Evolutionary conservation across 2,888 invertebrate species (phyloP), one percentile per base, ranked within the genome.

Genomic region (Tenodera sinensis): DNA sequence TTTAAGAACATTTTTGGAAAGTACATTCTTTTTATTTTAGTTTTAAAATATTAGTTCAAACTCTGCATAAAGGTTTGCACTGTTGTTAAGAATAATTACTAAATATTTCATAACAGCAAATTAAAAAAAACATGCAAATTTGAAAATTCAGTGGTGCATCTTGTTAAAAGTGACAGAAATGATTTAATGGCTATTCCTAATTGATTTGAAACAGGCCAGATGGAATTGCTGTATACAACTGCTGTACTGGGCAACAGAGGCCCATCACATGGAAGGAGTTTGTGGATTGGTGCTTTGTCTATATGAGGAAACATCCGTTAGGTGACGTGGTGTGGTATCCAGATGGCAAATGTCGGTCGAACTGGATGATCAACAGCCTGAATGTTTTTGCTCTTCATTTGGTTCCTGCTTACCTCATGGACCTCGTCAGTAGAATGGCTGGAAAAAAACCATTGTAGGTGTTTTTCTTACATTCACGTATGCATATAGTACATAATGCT

Each of bases 261-360:
- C 94, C 94, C 7, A 93, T 95, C 91, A 94, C 93, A 7, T 95
- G 95, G 95, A 94, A 94, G 82, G 93, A 90, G 42, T 91, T 95
- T 91, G 94, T 94, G 91, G 91, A 92, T 91, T 92, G 92, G 86
- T 92, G 93, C 54, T 92, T 93, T 89, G 92, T 92, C 20, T 92
- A 92, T 28, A 92, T 93, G 89, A 92, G 92, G 89, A 92, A 92
- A 91, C 93, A 94, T 91, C 94, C 94, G 12, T 92, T 94, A 90
- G 93, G 93, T 88, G 92, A 93, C 30, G 95, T 96, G 20, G 88
- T 93, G 94, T 92, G 93, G 95, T 92, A 92, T 90, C 93, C 93
- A 15, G 92, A 92, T 89, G 92, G 92, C 27, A 91, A 91, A 47
- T 92, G 92, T 91, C 92, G 92, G 82, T 92, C 92, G 83, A 92